phyloP scores from a whole-genome alignment of 2,888 invertebrate species.

The Dione vanillae region DNA sequence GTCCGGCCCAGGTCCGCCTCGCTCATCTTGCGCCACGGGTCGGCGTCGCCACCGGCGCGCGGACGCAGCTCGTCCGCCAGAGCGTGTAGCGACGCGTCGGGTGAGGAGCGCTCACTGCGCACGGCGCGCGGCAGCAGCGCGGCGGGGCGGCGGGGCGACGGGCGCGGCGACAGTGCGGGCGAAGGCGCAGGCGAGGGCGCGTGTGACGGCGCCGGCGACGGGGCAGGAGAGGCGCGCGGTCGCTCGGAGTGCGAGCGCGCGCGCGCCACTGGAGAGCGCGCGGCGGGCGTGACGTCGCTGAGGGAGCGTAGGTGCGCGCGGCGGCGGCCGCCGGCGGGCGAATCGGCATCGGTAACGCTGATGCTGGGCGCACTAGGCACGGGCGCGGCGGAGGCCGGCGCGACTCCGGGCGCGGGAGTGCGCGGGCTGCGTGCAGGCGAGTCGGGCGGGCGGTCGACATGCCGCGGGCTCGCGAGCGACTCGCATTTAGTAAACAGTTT shows the following conservation, averaged over 20 bases:
- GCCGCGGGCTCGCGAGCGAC: slow-evolving; percentile 61
- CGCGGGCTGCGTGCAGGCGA: slow-evolving; percentile 48
- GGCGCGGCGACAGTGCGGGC: slow-evolving; percentile 52
- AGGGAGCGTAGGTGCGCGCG: slow-evolving; percentile 77
- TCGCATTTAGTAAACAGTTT: slow-evolving; percentile 66
- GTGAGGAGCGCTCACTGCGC: slow-evolving; percentile 49
- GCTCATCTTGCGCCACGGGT: slow-evolving; percentile 74
- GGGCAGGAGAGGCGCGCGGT: slow-evolving; percentile 62
- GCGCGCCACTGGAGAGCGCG: slow-evolving; percentile 68
- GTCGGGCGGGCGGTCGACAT: slow-evolving; percentile 57
- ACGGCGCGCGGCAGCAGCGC: slow-evolving; percentile 46
- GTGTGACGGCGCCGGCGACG: slow-evolving; percentile 55
- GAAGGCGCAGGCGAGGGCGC: slow-evolving; percentile 47
- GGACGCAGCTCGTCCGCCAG: slow-evolving; percentile 50
- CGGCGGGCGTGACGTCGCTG: slow-evolving; percentile 76
- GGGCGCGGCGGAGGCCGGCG: slow-evolving; percentile 50
- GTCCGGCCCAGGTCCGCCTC: slow-evolving; percentile 58
- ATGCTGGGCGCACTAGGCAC: slow-evolving; percentile 67
- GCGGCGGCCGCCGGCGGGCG: slow-evolving; percentile 63
- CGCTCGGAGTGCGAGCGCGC: slow-evolving; percentile 75
- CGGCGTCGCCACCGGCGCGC: slow-evolving; percentile 53
- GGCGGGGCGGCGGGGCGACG: slow-evolving; percentile 45
- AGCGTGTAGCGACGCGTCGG: slow-evolving; percentile 48
- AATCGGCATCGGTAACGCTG: slow-evolving; percentile 75
- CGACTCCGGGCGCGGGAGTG: slow-evolving; percentile 56